These are phyloP conservation scores for Coreoperca whiteheadi DNA, from an alignment of 2,113 vertebrate species.

Conservation along the genomic window DNA sequence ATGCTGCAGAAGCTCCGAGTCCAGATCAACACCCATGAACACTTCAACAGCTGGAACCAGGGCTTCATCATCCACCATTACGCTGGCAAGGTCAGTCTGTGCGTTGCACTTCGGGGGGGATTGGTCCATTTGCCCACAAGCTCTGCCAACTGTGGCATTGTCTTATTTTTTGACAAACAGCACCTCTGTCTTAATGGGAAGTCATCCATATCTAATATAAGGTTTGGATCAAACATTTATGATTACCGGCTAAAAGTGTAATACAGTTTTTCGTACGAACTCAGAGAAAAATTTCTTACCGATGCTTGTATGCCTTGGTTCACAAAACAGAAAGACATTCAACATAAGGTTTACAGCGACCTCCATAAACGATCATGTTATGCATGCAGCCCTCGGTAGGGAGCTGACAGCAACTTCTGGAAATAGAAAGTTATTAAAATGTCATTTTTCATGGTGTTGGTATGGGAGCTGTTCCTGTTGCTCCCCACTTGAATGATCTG, in stretches of 20 bases:
- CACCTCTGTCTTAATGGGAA: background rate
- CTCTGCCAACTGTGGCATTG: background rate
- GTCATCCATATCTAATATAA: background rate
- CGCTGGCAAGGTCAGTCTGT: conserved; percentile 91
- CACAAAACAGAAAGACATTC: background rate
- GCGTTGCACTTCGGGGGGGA: background rate
- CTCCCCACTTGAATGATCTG: conserved; percentile 48
- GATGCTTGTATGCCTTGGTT: background rate
- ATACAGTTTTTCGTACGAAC: background rate
- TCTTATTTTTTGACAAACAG: background rate
- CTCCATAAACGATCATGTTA: conserved; percentile 1
- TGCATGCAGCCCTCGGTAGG: background rate
- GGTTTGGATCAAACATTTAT: background rate
- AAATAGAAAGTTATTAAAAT: conserved; percentile 59
- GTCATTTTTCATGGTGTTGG: conserved; percentile 57
- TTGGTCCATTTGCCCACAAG: background rate
- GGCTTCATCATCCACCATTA: conserved; percentile 99
- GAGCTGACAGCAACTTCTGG: conserved; percentile 35
- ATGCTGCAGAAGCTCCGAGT: conserved; percentile 97
- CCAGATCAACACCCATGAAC: conserved; percentile 96
- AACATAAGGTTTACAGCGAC: background rate
- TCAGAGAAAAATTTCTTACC: background rate
- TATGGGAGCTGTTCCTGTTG: conserved; percentile 28
- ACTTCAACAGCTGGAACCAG: conserved; percentile 99
- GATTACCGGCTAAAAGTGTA: background rate